Evolutionary conservation across 2,888 invertebrate genomes (phyloP), one percentile per base, ranked within the genome.

Genomic region (Bombylius discolor): DNA sequence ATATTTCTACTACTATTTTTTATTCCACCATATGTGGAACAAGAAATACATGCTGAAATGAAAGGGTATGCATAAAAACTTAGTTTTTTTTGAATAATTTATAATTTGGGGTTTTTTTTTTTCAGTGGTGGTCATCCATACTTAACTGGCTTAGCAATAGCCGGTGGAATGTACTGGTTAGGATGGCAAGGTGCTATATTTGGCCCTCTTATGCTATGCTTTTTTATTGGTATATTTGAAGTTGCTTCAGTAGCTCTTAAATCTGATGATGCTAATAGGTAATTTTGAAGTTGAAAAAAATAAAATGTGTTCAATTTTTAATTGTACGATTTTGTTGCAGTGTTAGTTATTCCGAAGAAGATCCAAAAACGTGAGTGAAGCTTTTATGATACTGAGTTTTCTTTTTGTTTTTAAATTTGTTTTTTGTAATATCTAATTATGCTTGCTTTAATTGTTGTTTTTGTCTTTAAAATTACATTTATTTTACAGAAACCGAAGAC

Each of bases 121-220:
- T 70, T 54, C 67, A 92, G 93, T 56, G 89, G 89, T 32, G 93
- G 95, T 4, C 97, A 97, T 77, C 97, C 97, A 0, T 98, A 97
- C 76, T 81, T 98, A 60, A 97, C 97, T 9, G 98, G 96, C 44
- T 77, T 99, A 55, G 92, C 98, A 4, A 94, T 99, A 67, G 97
- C 96, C 23, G 98, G 98, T 12, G 99, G 99, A 50, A 91, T 99
- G 68, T 95, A 96, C 75, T 98, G 94, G 80, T 78, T 97, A 63
- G 98, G 98, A 0, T 85, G 94, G 56, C 93, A 97, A 74, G 99
- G 99, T 0, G 97, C 97, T 3, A 91, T 99, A 63, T 86, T 98
- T 58, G 99, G 98, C 0, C 99, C 99, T 0, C 79, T 99, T 39
- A 79, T 98, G 52, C 80, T 99, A 1, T 98, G 98, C 72, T 90